A percentile compares a stretch with the other conserved stretches of the same genome.
Conservation (phyloP, 2,113 vertebrate species). For the Cinclus mexicanus region DNA sequence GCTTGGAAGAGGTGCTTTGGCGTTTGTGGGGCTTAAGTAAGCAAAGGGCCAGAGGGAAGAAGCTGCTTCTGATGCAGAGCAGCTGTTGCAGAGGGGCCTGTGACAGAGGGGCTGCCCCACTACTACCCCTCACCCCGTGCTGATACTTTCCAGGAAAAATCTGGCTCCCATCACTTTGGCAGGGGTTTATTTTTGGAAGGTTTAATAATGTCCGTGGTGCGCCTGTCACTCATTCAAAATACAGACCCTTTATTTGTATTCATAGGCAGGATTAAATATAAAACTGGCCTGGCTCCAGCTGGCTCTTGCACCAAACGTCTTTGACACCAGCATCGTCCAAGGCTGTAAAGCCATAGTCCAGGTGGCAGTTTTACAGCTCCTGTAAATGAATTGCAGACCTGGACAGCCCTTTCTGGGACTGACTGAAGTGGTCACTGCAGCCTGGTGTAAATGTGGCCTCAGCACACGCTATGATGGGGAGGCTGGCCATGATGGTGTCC, state of each 20-base stretch:
- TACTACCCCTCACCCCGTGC: fast-evolving
- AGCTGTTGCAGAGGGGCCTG: neutral
- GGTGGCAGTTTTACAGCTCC: constrained; percentile 17
- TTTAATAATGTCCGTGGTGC: constrained; percentile 45
- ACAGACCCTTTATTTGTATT: constrained; percentile 61
- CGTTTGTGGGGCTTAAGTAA: neutral
- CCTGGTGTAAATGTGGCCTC: fast-evolving
- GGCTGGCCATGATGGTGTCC: neutral
- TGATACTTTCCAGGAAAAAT: constrained; percentile 54
- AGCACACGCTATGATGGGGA: fast-evolving
- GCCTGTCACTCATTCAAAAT: constrained; percentile 39
- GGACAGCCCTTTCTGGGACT: neutral
- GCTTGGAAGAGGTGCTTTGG: neutral
- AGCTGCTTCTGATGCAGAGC: neutral
- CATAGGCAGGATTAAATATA: constrained; percentile 68
- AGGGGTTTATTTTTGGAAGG: constrained; percentile 68
- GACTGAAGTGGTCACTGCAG: neutral
- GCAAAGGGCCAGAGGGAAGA: neutral
- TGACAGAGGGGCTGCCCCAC: neutral
- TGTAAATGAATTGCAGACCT: neutral
- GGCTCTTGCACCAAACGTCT: constrained; percentile 10
- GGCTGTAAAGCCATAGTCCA: neutral
- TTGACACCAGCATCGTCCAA: constrained; percentile 18
- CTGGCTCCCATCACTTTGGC: constrained; percentile 31
- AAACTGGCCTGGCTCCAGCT: constrained; percentile 49